phyloP scores from a whole-genome alignment of 2,797 vertebrate genomes.

The Erethizon dorsatum region DNA sequence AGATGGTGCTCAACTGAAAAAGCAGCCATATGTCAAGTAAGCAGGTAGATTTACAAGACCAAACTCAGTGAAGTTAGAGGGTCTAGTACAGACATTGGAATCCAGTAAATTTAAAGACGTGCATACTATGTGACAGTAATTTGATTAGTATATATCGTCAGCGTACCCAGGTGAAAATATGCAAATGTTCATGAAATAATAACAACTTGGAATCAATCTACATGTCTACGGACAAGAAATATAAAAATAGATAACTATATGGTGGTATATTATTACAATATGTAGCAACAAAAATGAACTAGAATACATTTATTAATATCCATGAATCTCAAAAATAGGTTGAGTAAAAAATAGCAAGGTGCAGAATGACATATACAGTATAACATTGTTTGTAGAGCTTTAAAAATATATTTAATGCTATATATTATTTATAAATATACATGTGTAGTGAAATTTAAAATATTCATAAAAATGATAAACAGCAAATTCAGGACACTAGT shows the following conservation, averaged over 20 bases:
- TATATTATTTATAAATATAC: constrained; percentile 13
- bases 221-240: not conserved
- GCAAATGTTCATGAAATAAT: not conserved
- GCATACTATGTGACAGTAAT: not conserved
- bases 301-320: constrained; percentile 59
- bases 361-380: not conserved
- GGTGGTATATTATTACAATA: not conserved
- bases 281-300: constrained; percentile 15
- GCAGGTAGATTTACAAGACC: not conserved
- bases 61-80: not conserved
- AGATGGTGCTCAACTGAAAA: constrained; percentile 11
- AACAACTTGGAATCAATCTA: constrained; percentile 11
- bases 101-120: not conserved
- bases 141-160: not conserved
- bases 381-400: constrained; percentile 43
- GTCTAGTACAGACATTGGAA: not conserved
- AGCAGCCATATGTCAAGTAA: not conserved
- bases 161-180: constrained; percentile 15
- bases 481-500: constrained; percentile 13
- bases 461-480: constrained; percentile 49
- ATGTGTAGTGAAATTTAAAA: constrained; percentile 59
- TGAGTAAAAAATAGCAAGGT: constrained; percentile 43
- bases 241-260: constrained; percentile 2
- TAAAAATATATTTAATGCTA: constrained; percentile 48
- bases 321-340: constrained; percentile 49